A percentile compares a stretch with the other conserved stretches of the same genome.
Evolutionary conservation across 2,797 vertebrate species (phyloP).

Genomic region (Myripristis murdjan): DNA sequence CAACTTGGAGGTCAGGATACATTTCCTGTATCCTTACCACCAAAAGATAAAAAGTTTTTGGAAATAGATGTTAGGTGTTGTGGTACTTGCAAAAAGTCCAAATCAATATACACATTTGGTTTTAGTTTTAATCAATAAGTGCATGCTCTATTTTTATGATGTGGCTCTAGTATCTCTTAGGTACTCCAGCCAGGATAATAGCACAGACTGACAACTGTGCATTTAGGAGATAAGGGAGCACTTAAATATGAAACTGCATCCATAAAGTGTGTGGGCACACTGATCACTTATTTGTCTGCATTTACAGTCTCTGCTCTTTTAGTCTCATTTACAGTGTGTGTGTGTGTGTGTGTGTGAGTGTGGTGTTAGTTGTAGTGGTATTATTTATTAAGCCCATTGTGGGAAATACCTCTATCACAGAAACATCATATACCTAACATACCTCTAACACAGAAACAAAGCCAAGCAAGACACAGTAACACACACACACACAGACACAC

Average conservation of each 20-base stretch:
- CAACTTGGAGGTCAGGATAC: background rate
- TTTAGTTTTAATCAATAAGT: conserved; percentile 7
- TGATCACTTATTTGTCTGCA: background rate
- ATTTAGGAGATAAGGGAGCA: background rate
- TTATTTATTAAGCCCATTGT: no score
- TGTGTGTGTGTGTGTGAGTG: conserved; percentile 4
- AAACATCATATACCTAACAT: no score
- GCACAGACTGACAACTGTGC: background rate
- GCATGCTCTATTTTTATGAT: background rate
- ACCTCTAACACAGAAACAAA: no score
- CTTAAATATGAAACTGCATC: background rate
- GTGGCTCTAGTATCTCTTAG: background rate
- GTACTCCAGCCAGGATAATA: conserved; percentile 11
- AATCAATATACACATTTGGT: background rate
- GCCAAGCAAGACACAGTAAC: no score
- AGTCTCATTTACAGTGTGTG: background rate
- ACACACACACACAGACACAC: no score
- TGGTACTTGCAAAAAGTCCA: background rate
- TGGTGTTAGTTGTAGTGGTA: no score
- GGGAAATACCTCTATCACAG: no score
- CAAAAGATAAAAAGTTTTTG: background rate
- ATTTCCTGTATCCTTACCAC: background rate
- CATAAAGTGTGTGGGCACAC: background rate
- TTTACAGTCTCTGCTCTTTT: no score
- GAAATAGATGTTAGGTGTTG: background rate